Conservation (phyloP, 2,113 vertebrate genomes). For the Ameiurus melas region DNA sequence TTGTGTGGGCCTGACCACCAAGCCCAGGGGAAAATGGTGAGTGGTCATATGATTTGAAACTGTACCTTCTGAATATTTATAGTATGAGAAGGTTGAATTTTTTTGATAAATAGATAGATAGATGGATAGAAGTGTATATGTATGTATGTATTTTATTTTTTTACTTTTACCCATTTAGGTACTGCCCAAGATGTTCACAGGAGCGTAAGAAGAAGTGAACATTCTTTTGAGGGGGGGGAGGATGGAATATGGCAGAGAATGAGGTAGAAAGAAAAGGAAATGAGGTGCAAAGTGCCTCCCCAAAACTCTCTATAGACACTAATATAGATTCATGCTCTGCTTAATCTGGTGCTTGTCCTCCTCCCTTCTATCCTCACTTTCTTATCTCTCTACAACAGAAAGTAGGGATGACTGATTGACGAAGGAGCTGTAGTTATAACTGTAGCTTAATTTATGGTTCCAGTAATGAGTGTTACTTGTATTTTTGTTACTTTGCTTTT, state of each 20-base stretch:
- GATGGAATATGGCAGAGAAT: conserved; percentile 20
- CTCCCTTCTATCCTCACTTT: conserved; percentile 37
- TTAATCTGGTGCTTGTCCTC: conserved; percentile 53
- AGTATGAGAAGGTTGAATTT: background rate
- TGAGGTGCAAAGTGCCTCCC: background rate
- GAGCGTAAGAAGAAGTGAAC: conserved; percentile 59
- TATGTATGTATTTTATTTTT: too few relatives aligned
- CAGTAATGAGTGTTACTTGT: conserved; percentile 41
- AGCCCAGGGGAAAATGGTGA: conserved; percentile 90
- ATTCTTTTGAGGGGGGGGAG: background rate
- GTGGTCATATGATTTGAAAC: conserved; percentile 50
- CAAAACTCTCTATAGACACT: conserved; percentile 47
- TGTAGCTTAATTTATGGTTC: conserved; percentile 54
- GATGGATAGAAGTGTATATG: too few relatives aligned
- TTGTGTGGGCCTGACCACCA: conserved; percentile 87
- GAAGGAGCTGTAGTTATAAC: conserved; percentile 40
- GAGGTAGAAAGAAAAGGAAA: conserved; percentile 32
- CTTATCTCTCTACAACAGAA: conserved; percentile 33
- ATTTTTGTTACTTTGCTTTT: conserved; percentile 35
- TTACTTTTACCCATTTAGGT: conserved; percentile 32
- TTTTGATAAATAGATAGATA: too few relatives aligned
- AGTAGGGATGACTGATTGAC: conserved; percentile 28
- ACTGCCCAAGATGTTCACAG: conserved; percentile 60
- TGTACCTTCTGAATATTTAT: background rate
- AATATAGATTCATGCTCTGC: conserved; percentile 48